Evolutionary conservation across 2,113 vertebrate species (phyloP), one percentile per base, ranked within the genome.

Genomic region (Gorsachius goisagi): DNA sequence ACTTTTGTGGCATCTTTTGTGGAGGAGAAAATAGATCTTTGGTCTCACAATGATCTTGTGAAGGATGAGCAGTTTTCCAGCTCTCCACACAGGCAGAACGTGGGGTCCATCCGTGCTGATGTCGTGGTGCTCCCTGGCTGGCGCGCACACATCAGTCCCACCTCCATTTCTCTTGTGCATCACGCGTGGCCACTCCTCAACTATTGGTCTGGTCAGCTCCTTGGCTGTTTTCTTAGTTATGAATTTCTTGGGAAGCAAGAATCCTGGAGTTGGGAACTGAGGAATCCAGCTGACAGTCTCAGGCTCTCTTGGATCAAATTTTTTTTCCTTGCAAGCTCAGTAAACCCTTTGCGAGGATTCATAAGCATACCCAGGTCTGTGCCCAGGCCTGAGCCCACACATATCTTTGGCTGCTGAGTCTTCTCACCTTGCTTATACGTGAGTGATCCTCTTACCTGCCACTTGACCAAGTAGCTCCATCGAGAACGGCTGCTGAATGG

Each of bases 121-220:
- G 30, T 24, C 12, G 22, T 41, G 27, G 21, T 28, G 23, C n/a
- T 55, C 39, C n/a, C 66, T 28, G 41, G 39, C 1, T n/a, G n/a
- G 16, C 35, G 47, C 59, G 62, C 24, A 16, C 71, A 33, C 23
- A 13, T 15, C 30, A 24, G 28, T 27, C 26, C 55, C 24, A 12
- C 59, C n/a, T 41, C 53, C 2, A 30, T 67, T 78, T 55, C 66
- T 47, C 53, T 12, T 9, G 14, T 13, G 24, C 45, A 16, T 52
- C 3, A 2, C 3, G 2, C 12, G 1, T 26, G 45, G 59, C 45
- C 22, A 4, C 59, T 72, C 35, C 52, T 80, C 6, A 1, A 26
- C 49, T 35, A 58, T 16, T 58, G 44, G 8, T 35, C 17, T 19
- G 35, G 17, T 22, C 37, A 32, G 16, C 19, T 74, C 41, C 41